Evolutionary conservation across 2,113 vertebrate species (phyloP).

Genomic region (Upupa epops): DNA sequence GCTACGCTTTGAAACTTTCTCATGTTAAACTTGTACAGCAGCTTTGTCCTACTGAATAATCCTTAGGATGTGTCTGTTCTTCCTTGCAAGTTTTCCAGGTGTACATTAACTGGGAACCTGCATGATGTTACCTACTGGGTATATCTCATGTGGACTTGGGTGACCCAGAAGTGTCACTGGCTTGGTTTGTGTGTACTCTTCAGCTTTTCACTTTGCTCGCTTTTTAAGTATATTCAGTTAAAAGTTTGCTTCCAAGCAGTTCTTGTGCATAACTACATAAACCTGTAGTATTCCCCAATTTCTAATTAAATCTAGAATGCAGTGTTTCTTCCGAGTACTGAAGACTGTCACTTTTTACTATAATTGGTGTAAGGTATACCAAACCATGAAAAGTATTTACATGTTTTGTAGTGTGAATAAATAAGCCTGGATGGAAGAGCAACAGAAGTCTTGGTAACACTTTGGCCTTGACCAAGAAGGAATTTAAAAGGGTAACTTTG

Average conservation of each 20-base stretch:
- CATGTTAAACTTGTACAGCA: conserved; percentile 10
- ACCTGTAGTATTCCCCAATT: conserved; percentile 39
- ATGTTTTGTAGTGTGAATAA: conserved; percentile 70
- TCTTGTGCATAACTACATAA: conserved; percentile 37
- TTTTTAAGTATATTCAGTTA: conserved; percentile 31
- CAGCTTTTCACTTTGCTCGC: conserved; percentile 52
- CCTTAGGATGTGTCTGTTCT: conserved; percentile 48
- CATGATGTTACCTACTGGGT: conserved; percentile 61
- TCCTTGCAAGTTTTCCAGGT: conserved; percentile 54
- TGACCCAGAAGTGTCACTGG: conserved; percentile 51
- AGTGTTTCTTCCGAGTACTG: conserved; percentile 65
- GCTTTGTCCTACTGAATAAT: conserved; percentile 37
- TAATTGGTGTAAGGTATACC: conserved; percentile 63
- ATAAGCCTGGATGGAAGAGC: conserved; percentile 68
- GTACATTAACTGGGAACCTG: conserved; percentile 51
- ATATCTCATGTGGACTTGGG: conserved; percentile 43
- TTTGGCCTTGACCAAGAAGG: conserved; percentile 68
- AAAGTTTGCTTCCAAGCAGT: conserved; percentile 34
- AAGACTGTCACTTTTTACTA: conserved; percentile 61
- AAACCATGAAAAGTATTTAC: conserved; percentile 73
- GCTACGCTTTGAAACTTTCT: conserved; percentile 20
- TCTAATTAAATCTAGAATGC: conserved; percentile 59
- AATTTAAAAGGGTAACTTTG: conserved; percentile 71
- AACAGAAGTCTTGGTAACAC: conserved; percentile 67
- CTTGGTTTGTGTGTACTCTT: conserved; percentile 53